These are phyloP conservation scores for Troides aeacus DNA, from an alignment of 2,888 invertebrate genomes.

Conservation along the genomic window DNA sequence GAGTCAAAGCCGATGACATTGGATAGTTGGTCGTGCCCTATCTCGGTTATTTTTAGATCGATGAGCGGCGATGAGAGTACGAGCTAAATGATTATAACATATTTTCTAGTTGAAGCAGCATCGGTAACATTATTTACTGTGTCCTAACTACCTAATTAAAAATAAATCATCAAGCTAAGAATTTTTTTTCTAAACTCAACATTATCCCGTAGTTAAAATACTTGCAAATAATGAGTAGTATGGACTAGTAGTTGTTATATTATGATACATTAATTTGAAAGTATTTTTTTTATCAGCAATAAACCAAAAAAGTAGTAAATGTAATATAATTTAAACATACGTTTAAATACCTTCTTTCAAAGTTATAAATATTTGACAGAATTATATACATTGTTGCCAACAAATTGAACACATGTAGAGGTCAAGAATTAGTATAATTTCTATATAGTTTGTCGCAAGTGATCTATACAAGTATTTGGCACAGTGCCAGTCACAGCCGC, in stretches of 20 bases:
- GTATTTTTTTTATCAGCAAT: too few relatives aligned
- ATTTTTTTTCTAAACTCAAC: too few relatives aligned
- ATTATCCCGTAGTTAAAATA: too few relatives aligned
- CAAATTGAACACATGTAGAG: neutral
- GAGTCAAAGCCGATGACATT: neutral
- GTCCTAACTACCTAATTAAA: neutral
- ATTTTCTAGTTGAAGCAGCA: neutral
- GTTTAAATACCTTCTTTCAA: neutral
- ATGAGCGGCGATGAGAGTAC: neutral
- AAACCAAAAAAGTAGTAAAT: neutral
- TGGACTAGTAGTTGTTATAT: too few relatives aligned
- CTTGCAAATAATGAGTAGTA: too few relatives aligned
- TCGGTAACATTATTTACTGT: neutral
- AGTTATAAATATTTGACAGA: neutral
- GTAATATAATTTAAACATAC: neutral
- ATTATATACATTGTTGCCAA: neutral
- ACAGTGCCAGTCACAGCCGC: neutral
- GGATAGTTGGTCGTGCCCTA: neutral
- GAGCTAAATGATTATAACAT: neutral
- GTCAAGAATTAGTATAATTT: neutral
- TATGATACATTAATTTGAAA: too few relatives aligned
- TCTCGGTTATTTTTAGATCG: neutral
- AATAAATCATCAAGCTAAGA: neutral
- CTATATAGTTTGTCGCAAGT: neutral
- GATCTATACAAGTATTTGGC: neutral